Percentiles rank a stretch among this genome's conserved stretches.
These are phyloP conservation scores for Coenonympha glycerion DNA, from an alignment of 2,888 invertebrate species.

Conservation along the genomic window DNA sequence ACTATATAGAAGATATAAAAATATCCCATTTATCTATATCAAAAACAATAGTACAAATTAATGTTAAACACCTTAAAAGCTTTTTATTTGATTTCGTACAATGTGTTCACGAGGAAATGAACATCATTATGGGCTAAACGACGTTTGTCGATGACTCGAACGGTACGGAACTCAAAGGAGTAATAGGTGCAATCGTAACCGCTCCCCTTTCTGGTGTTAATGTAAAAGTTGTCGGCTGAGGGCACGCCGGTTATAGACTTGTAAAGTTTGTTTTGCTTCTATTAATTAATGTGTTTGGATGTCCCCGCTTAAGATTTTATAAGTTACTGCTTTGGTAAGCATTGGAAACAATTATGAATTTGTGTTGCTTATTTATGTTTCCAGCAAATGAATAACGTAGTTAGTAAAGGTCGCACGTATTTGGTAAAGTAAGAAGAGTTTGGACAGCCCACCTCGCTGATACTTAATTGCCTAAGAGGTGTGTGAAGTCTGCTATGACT, in stretches of 20 bases:
- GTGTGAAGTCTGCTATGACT: too few species aligned
- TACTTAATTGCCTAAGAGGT: too few species aligned
- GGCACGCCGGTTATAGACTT: slow-evolving; percentile 51
- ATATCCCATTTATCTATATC: not conserved
- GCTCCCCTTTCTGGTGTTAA: slow-evolving; percentile 55
- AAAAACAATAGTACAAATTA: not conserved
- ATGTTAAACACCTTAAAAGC: too few species aligned
- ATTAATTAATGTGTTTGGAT: slow-evolving; percentile 70
- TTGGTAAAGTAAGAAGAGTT: too few species aligned
- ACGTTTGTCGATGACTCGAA: slow-evolving; percentile 24
- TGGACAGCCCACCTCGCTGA: too few species aligned
- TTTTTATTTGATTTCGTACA: not conserved
- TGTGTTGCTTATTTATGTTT: not conserved
- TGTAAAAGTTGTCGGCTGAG: slow-evolving; percentile 67
- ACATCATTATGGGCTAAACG: slow-evolving; percentile 23
- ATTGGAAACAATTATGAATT: not conserved
- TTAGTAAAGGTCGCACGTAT: too few species aligned
- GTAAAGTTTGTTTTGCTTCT: slow-evolving; percentile 64
- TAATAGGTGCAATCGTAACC: slow-evolving; percentile 62
- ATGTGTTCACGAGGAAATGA: slow-evolving; percentile 18
- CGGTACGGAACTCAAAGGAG: slow-evolving; percentile 28
- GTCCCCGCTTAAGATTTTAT: slow-evolving; percentile 51
- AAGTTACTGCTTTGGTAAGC: slow-evolving; percentile 23
- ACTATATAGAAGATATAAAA: not conserved
- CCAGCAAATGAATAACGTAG: too few species aligned